These are phyloP conservation scores for Caenorhabditis panamensis DNA, from an alignment of 2,888 invertebrate genomes.

Conservation along the genomic window DNA sequence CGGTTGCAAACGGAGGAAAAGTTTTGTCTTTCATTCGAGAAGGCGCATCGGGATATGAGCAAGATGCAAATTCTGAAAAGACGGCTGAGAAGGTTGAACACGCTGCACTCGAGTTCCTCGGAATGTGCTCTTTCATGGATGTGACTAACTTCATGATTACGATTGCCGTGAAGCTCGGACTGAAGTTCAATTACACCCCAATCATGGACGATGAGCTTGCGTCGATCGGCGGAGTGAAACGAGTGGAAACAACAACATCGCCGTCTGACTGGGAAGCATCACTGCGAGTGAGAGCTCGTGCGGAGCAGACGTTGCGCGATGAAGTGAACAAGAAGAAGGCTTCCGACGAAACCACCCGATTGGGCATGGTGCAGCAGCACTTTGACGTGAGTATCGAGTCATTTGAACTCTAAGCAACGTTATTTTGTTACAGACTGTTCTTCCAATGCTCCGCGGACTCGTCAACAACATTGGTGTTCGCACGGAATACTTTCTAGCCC, in stretches of 20 bases:
- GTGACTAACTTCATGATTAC: constrained; percentile 52
- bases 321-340: constrained; percentile 40
- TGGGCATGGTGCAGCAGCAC: constrained; percentile 50
- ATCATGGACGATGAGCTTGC: constrained; percentile 47
- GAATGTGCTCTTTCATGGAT: constrained; percentile 49
- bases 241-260: not conserved
- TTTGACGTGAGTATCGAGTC: constrained; percentile 35
- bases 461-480: constrained; percentile 50
- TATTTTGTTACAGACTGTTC: constrained; percentile 37
- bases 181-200: constrained; percentile 35
- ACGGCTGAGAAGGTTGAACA: constrained; percentile 37
- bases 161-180: constrained; percentile 43
- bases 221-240: constrained; percentile 47
- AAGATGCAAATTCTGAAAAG: not conserved
- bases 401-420: not conserved
- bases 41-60: constrained; percentile 12
- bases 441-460: constrained; percentile 47
- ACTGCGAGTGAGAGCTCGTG: constrained; percentile 53
- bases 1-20: constrained; percentile 13
- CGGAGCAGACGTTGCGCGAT: constrained; percentile 51
- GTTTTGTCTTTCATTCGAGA: constrained; percentile 43
- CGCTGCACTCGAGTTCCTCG: constrained; percentile 50
- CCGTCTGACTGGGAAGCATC: constrained; percentile 57
- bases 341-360: constrained; percentile 22
- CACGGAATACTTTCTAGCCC: constrained; percentile 37